A percentile compares a stretch with the other conserved stretches of the same genome.
These are phyloP conservation scores for Euplagia quadripunctaria DNA, from an alignment of 2,888 invertebrate species.

Conservation along the genomic window DNA sequence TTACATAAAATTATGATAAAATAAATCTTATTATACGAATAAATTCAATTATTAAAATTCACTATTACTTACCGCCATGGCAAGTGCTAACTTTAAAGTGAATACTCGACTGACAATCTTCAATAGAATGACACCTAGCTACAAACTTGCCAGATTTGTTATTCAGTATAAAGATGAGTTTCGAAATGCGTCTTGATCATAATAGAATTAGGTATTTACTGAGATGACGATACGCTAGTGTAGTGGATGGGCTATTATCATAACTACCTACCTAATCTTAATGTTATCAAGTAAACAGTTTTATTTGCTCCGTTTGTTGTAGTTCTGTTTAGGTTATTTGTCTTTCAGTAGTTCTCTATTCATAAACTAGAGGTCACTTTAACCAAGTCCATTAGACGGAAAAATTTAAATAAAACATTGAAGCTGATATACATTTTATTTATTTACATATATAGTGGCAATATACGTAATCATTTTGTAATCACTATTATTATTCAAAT, in stretches of 20 bases:
- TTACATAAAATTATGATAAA: not conserved
- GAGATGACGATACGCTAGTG: not conserved
- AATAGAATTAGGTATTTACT: too few relatives aligned
- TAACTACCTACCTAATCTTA: not conserved
- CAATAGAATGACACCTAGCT: not conserved
- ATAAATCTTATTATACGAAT: not conserved
- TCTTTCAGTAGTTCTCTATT: conserved; percentile 9
- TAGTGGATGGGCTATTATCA: not conserved
- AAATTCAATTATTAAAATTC: not conserved
- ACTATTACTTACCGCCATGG: not conserved
- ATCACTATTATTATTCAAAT: conserved; percentile 63
- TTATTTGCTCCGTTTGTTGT: not conserved
- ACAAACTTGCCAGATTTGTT: not conserved
- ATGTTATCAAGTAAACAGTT: not conserved
- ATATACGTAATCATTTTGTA: conserved; percentile 59
- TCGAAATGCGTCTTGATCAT: not conserved
- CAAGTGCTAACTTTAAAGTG: not conserved
- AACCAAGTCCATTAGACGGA: not conserved
- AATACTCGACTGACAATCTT: not conserved
- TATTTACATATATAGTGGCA: conserved; percentile 75
- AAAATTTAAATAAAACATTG: conserved; percentile 57
- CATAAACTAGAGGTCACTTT: conserved; percentile 40
- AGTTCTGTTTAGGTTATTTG: not conserved
- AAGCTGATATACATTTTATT: conserved; percentile 77
- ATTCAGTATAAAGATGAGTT: not conserved